phyloP scores from a whole-genome alignment of 2,113 vertebrate genomes.

The Ceyx margarethae region DNA sequence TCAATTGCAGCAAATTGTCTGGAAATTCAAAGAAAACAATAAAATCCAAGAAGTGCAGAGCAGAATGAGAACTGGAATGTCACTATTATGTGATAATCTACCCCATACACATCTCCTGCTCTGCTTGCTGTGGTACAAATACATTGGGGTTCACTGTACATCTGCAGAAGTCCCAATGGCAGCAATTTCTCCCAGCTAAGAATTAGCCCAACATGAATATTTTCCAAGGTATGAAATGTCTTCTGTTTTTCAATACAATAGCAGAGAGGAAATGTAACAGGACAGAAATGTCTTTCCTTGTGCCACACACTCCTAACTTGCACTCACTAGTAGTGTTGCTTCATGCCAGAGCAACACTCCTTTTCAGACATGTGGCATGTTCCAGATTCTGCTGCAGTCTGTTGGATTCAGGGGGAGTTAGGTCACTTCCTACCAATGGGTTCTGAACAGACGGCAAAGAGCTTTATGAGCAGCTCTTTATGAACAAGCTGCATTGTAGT shows the following conservation, averaged over 20 bases:
- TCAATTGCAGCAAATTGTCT: background rate
- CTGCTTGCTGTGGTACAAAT: background rate
- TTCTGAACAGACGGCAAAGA: background rate
- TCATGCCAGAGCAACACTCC: background rate
- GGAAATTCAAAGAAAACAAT: background rate
- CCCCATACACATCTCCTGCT: background rate
- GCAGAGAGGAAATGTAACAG: background rate
- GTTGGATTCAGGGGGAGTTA: background rate
- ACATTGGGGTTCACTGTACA: background rate
- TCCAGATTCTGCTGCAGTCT: background rate
- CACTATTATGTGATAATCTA: background rate
- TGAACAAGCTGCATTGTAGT: background rate
- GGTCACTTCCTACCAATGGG: background rate
- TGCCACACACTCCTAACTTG: background rate
- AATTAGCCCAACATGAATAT: background rate
- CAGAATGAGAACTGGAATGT: background rate
- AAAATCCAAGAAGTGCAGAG: background rate
- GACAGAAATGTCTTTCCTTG: background rate
- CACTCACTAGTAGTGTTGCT: background rate
- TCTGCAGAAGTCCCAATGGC: background rate
- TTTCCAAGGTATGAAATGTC: background rate
- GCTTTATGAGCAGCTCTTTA: background rate
- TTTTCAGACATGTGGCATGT: background rate
- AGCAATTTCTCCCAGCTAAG: background rate
- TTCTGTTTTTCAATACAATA: background rate